phyloP scores from a whole-genome alignment of 2,888 invertebrate genomes.

The Caenorhabditis angaria region DNA sequence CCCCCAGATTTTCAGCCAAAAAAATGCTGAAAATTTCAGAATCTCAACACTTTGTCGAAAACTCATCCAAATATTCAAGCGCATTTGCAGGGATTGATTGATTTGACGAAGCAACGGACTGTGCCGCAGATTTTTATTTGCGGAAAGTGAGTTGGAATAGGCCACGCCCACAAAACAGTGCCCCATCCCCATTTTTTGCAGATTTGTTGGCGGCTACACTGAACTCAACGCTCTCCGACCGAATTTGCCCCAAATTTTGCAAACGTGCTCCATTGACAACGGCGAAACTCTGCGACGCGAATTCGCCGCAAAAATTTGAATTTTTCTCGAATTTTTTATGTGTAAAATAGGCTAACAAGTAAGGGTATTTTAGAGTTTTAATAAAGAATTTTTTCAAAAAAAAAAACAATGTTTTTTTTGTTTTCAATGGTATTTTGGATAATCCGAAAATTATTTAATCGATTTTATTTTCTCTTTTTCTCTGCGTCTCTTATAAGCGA shows the following conservation, averaged over 20 bases:
- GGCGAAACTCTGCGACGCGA: constrained; percentile 41
- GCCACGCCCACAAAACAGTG: too few relatives aligned
- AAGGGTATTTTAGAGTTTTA: background rate
- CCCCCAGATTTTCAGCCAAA: constrained; percentile 11
- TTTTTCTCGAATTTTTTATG: background rate
- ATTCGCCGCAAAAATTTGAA: constrained; percentile 28
- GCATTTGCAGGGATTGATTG: constrained; percentile 45
- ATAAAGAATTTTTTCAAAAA: too few relatives aligned
- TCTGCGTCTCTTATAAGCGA: constrained; percentile 1
- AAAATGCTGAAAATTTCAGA: constrained; percentile 26
- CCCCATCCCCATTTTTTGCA: constrained; percentile 8
- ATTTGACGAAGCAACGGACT: constrained; percentile 53
- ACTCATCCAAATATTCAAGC: constrained; percentile 33
- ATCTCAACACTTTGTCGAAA: constrained; percentile 43
- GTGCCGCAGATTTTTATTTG: constrained; percentile 71
- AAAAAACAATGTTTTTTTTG: too few relatives aligned
- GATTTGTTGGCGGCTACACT: constrained; percentile 55
- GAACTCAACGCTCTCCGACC: constrained; percentile 45
- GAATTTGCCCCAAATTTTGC: constrained; percentile 40
- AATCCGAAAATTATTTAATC: background rate
- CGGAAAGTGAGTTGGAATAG: constrained; percentile 46
- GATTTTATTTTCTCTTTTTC: background rate
- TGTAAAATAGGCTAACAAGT: background rate
- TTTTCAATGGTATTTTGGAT: too few relatives aligned
- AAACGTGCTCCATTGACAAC: constrained; percentile 45